Conservation (phyloP, 1,140 invertebrate species). For the Andrena cerasifolii region DNA sequence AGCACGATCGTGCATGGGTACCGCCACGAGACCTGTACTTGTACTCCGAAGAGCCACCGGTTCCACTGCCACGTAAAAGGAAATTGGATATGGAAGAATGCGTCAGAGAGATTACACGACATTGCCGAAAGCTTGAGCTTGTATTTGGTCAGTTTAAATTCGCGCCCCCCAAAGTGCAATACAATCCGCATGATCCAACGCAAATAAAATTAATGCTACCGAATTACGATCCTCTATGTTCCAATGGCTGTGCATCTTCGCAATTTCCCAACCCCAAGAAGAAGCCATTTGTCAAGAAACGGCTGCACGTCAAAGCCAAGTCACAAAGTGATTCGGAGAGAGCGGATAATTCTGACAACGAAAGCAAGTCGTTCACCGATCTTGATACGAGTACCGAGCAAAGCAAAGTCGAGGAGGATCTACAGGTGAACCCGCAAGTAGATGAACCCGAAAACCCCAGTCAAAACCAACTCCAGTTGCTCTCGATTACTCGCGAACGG, state of each 20-base stretch:
- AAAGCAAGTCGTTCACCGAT: neutral
- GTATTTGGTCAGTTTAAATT: slow-evolving; percentile 90
- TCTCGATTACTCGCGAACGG: too few species aligned
- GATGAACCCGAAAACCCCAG: neutral
- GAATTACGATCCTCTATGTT: slow-evolving; percentile 79
- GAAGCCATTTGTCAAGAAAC: slow-evolving; percentile 22
- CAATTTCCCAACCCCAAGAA: slow-evolving; percentile 44
- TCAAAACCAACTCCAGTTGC: too few species aligned
- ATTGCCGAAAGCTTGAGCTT: slow-evolving; percentile 75
- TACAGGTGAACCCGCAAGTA: slow-evolving; percentile 11
- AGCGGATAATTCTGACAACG: slow-evolving; percentile 9
- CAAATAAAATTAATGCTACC: slow-evolving; percentile 88
- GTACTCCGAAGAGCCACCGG: slow-evolving; percentile 87
- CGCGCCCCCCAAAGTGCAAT: slow-evolving; percentile 87
- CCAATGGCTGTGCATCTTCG: slow-evolving; percentile 18
- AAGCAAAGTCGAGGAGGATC: neutral
- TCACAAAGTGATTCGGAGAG: slow-evolving; percentile 5
- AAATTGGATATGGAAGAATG: slow-evolving; percentile 86
- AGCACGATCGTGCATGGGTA: slow-evolving; percentile 96
- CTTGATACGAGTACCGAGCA: neutral
- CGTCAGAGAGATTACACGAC: slow-evolving; percentile 82
- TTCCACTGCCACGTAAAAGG: slow-evolving; percentile 84
- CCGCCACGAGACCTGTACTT: slow-evolving; percentile 92
- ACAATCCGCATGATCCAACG: slow-evolving; percentile 87
- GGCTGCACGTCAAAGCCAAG: slow-evolving; percentile 20